Evolutionary conservation across 2,797 vertebrate genomes (phyloP).

Genomic region (Gobio occitaniae): DNA sequence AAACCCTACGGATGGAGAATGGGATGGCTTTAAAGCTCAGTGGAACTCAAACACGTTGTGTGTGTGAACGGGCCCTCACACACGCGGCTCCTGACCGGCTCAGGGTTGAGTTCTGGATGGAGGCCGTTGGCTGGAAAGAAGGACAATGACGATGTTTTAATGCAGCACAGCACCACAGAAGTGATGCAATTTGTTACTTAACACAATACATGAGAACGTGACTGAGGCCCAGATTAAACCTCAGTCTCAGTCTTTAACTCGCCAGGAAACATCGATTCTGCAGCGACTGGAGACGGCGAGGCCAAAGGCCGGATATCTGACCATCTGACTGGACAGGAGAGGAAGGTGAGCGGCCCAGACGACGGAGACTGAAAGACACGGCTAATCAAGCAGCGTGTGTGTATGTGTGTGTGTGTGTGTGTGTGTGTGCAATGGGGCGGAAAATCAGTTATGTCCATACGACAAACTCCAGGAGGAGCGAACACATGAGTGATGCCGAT

Average conservation of each 20-base stretch:
- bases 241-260: background rate
- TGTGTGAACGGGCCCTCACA: background rate
- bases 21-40: no score
- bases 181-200: background rate
- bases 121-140: background rate
- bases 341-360: slow-evolving; percentile 29
- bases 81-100: background rate
- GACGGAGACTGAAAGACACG: slow-evolving; percentile 26
- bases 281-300: background rate
- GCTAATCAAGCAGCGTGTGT: slow-evolving; percentile 30
- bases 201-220: background rate
- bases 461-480: slow-evolving; percentile 1
- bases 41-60: background rate
- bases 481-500: slow-evolving; percentile 46
- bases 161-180: background rate
- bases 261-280: background rate
- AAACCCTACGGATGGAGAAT: no score
- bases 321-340: background rate
- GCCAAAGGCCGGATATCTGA: slow-evolving; percentile 17
- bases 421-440: slow-evolving; percentile 15
- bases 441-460: slow-evolving; percentile 50
- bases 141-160: background rate
- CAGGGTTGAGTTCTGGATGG: background rate
- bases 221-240: background rate
- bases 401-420: background rate